A percentile compares a stretch with the other conserved stretches of the same genome.
phyloP scores from a whole-genome alignment of 2,888 invertebrate species.

The Myopa tessellatipennis region DNA sequence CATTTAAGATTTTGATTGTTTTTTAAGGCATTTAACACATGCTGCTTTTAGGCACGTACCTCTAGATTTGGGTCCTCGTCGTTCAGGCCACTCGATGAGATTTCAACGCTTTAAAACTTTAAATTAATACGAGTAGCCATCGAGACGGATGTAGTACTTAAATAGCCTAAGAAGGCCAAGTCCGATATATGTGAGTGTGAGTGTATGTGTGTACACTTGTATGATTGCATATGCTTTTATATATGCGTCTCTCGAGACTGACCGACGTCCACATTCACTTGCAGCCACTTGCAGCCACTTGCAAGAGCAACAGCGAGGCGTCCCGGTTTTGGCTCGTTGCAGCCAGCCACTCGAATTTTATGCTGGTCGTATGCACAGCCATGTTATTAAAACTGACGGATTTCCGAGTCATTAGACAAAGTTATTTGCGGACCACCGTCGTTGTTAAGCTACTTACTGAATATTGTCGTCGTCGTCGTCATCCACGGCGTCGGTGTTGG shows the following conservation, averaged over 20 bases:
- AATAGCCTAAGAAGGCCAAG: not conserved
- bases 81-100: not conserved
- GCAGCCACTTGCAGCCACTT: slow-evolving; percentile 34
- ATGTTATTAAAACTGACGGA: slow-evolving; percentile 64
- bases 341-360: slow-evolving; percentile 6
- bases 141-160: slow-evolving; percentile 29
- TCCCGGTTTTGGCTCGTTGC: slow-evolving; percentile 41
- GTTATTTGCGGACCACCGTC: slow-evolving; percentile 65
- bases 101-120: not conserved
- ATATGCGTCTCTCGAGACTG: slow-evolving; percentile 18
- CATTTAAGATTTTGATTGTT: no score
- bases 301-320: slow-evolving; percentile 46
- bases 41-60: not conserved
- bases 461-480: slow-evolving; percentile 35
- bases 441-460: slow-evolving; percentile 57
- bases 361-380: slow-evolving; percentile 42
- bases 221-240: not conserved
- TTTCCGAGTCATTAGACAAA: slow-evolving; percentile 67
- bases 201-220: not conserved
- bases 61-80: not conserved
- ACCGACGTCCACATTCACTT: slow-evolving; percentile 27
- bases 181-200: not conserved
- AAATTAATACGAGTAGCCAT: not conserved
- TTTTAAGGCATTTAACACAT: not conserved
- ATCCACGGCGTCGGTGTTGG: not conserved